phyloP scores from a whole-genome alignment of 1,140 invertebrate species.

The Drosophila obscura region DNA sequence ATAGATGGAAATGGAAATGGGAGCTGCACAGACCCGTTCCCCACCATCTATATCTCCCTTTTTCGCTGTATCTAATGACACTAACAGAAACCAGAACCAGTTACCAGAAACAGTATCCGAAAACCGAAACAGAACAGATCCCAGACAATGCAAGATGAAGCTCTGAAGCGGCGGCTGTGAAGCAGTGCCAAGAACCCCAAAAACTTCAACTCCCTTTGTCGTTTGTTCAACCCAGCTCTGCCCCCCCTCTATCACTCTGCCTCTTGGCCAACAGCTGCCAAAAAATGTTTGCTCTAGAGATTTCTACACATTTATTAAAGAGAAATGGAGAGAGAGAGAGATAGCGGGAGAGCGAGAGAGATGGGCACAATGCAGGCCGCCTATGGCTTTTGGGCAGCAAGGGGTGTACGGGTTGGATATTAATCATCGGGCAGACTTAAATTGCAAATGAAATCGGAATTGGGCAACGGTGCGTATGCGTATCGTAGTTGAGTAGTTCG shows the following conservation, averaged over 20 bases:
- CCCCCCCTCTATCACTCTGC: slow-evolving; percentile 7
- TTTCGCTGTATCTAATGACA: slow-evolving; percentile 38
- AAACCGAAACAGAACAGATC: slow-evolving; percentile 19
- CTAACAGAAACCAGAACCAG: slow-evolving; percentile 21
- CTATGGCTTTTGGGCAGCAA: slow-evolving; percentile 28
- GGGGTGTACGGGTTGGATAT: slow-evolving; percentile 31
- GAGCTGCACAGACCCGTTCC: neutral
- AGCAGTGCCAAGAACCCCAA: slow-evolving; percentile 52
- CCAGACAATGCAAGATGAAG: slow-evolving; percentile 40
- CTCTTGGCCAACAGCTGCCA: slow-evolving; percentile 34
- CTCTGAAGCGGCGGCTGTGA: slow-evolving; percentile 33
- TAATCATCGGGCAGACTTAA: slow-evolving; percentile 56
- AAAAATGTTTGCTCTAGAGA: slow-evolving; percentile 53
- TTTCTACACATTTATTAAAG: slow-evolving; percentile 60
- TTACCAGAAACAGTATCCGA: slow-evolving; percentile 22
- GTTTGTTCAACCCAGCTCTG: slow-evolving; percentile 15
- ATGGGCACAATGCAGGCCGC: slow-evolving; percentile 27
- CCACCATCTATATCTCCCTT: neutral
- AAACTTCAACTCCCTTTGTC: slow-evolving; percentile 13
- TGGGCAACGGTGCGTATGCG: slow-evolving; percentile 59
- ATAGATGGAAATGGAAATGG: slow-evolving; percentile 43
- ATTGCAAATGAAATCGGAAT: slow-evolving; percentile 56
- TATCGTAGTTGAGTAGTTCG: slow-evolving; percentile 52
- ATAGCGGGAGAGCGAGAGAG: neutral
- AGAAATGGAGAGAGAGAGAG: slow-evolving; percentile 14